Percentiles rank a stretch among this genome's conserved stretches.
Evolutionary conservation across 2,113 vertebrate genomes (phyloP).

Genomic region (Pica pica): DNA sequence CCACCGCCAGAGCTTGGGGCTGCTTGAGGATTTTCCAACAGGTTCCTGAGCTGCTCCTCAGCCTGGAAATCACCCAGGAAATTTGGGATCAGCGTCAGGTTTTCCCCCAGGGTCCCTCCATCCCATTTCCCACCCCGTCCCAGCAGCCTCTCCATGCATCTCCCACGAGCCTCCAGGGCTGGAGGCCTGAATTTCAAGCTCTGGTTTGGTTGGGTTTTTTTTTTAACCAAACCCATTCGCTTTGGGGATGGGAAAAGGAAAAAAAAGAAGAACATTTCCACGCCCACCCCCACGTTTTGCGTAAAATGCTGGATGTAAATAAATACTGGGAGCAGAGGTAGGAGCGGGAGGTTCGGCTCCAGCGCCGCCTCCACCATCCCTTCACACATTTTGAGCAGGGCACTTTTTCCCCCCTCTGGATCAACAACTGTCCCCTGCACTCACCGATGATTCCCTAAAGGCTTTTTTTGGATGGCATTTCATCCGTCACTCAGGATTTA

Average conservation of each 20-base stretch:
- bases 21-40: neutral
- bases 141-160: accelerated
- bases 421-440: neutral
- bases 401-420: neutral
- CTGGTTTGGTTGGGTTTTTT: neutral
- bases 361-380: neutral
- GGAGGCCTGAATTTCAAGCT: neutral
- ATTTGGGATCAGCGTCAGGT: neutral
- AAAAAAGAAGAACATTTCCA: neutral
- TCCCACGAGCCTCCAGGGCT: neutral
- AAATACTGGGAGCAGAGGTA: neutral
- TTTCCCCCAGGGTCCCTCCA: neutral
- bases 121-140: neutral
- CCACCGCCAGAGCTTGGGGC: accelerated
- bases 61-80: neutral
- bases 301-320: neutral
- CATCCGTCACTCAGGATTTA: neutral
- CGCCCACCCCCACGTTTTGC: neutral
- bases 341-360: neutral
- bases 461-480: neutral
- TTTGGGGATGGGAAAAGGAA: neutral
- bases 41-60: neutral
- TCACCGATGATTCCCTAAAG: accelerated
- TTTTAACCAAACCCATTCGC: neutral
- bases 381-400: neutral